Evolutionary conservation across 2,797 vertebrate species (phyloP), one percentile per base, ranked within the genome.

Genomic region (Podarcis lilfordi): DNA sequence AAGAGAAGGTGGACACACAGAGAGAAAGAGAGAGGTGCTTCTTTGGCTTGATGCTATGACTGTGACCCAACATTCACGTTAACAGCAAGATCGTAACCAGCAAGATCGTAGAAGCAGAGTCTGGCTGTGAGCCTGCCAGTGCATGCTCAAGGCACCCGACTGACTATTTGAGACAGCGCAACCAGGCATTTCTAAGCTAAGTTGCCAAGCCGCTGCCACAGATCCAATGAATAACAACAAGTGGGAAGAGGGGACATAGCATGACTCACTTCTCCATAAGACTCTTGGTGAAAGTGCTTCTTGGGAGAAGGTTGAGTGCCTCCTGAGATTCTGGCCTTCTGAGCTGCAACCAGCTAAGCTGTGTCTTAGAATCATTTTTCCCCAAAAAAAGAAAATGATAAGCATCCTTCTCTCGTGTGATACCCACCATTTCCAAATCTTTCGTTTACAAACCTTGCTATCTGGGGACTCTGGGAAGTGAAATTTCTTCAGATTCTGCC

Each of bases 1-100:
- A 40, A 84, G 84, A 86, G 75, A 91, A 9, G 50, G 50, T 55
- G 50, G 13, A 15, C 80, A 90, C 0, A 32, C 84, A 90, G 13
- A 55, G 35, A 82, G 59, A 35, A 15, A 80, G 77, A 40, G 89
- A 15, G 50, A 55, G 13, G 4, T 55, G 50, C 50, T 50, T 50
- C 11, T 50, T 85, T 23, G 15, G 11, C 23, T 1, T 74, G 55
- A 74, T 80, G 15, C 40, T 40, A 27, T 50, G 55, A 15, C 35
- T 10, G 3, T 13, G 17, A 35, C 50, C 32, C 64, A 40, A 59
- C 19, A 80, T 40, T 40, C 25, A 72, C 9, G 3, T 80, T 19
- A 40, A 32, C 17, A 59, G 50, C 32, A 32, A 32, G 32, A 32
- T 32, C 32, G 32, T 4, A 11, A 29, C 9, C 29, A 69, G 29